phyloP scores from a whole-genome alignment of 1,140 invertebrate species.

The Drosophila serrata region DNA sequence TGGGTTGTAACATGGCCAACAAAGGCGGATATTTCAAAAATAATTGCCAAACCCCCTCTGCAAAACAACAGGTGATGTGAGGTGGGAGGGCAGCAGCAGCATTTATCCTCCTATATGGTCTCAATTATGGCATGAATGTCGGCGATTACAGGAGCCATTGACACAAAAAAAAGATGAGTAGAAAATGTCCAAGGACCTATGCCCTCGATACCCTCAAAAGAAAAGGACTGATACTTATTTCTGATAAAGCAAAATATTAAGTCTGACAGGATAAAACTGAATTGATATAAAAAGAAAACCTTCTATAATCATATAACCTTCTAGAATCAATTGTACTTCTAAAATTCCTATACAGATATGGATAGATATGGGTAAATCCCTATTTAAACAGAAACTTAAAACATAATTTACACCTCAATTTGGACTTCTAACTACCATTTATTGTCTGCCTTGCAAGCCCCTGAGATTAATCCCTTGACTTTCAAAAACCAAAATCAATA shows the following conservation, averaged over 20 bases:
- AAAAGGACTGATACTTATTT: neutral
- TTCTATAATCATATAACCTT: neutral
- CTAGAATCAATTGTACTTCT: neutral
- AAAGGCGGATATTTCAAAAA: constrained; percentile 33
- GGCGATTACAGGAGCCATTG: constrained; percentile 15
- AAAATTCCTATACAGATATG: neutral
- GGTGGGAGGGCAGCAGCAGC: neutral
- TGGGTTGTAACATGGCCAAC: constrained; percentile 29
- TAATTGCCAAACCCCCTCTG: constrained; percentile 24
- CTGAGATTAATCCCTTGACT: neutral
- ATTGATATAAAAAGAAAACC: neutral
- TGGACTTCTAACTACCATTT: neutral
- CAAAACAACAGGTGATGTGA: constrained; percentile 31
- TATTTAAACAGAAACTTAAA: no score
- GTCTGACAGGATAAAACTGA: neutral
- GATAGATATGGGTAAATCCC: neutral
- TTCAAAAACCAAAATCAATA: neutral
- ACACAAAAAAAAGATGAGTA: constrained; percentile 13
- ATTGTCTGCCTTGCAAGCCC: no score
- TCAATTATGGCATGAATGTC: constrained; percentile 40
- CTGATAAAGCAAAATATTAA: neutral
- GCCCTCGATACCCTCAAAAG: neutral
- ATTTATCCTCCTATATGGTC: constrained; percentile 17
- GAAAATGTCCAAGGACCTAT: constrained; percentile 1
- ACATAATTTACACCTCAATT: neutral